These are phyloP conservation scores for Drosophila oshimai DNA, from an alignment of 1,140 invertebrate genomes.

Conservation along the genomic window DNA sequence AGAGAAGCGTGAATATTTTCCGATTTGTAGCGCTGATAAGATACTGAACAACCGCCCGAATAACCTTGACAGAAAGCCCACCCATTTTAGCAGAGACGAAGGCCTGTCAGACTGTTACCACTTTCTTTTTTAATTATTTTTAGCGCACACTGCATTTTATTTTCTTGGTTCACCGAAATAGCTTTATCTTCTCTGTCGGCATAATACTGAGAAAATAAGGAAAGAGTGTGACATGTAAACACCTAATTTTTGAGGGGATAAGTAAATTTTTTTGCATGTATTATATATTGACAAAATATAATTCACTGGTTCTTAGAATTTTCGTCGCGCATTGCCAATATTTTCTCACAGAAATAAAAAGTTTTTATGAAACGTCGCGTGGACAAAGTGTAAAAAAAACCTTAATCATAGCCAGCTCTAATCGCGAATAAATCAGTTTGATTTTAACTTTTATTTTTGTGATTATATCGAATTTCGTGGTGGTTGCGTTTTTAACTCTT, in stretches of 20 bases:
- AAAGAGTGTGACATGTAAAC: not conserved
- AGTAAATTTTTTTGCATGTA: too few relatives aligned
- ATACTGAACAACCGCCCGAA: constrained; percentile 5
- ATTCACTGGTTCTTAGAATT: not conserved
- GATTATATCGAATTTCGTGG: constrained; percentile 2
- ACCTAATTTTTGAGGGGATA: not conserved
- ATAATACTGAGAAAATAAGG: not conserved
- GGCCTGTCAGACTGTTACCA: constrained; percentile 19
- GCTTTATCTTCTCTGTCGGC: constrained; percentile 5
- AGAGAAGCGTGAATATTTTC: constrained; percentile 36
- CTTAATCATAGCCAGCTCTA: not conserved
- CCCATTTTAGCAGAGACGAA: not conserved
- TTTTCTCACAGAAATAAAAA: constrained; percentile 13
- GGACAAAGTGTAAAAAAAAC: not conserved
- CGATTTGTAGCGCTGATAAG: constrained; percentile 58
- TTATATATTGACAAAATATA: not conserved
- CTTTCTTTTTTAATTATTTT: constrained; percentile 45
- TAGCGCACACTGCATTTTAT: constrained; percentile 38
- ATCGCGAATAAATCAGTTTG: constrained; percentile 11
- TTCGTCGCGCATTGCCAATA: not conserved
- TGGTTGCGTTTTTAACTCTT: constrained; percentile 1
- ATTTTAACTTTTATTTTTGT: not conserved
- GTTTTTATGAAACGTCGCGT: not conserved
- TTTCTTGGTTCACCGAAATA: constrained; percentile 34
- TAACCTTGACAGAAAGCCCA: constrained; percentile 34